Conservation (phyloP, 2,888 invertebrate genomes). For the Eubasilissa splendida region DNA sequence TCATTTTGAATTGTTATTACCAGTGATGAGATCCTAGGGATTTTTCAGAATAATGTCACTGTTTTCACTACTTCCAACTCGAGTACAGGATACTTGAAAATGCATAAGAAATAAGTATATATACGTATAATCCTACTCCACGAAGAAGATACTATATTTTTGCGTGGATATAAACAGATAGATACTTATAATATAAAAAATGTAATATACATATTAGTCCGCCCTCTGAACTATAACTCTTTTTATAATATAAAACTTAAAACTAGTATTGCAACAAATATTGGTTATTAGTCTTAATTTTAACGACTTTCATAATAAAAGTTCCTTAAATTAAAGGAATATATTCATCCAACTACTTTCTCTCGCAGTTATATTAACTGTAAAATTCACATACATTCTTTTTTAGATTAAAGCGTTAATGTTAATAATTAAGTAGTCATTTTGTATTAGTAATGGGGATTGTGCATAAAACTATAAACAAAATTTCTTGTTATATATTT, state of each 20-base stretch:
- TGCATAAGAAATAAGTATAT: no score
- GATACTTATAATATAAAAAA: no score
- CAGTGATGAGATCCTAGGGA: no score
- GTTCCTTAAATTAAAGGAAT: constrained; percentile 4
- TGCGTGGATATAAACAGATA: no score
- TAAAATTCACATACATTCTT: constrained; percentile 4
- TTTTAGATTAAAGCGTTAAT: background rate
- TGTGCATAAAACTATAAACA: background rate
- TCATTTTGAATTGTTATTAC: no score
- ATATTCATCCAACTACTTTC: background rate
- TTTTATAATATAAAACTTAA: constrained; percentile 34
- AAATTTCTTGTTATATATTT: no score
- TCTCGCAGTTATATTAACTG: background rate
- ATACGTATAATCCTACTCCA: no score
- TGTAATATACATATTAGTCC: background rate
- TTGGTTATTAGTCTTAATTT: constrained; percentile 50
- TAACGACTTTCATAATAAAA: constrained; percentile 24
- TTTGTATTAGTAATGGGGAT: background rate
- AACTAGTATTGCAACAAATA: constrained; percentile 54
- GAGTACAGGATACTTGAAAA: no score
- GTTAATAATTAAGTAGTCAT: background rate
- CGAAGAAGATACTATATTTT: no score
- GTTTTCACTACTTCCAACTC: no score
- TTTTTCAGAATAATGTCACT: no score
- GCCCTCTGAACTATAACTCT: background rate